Base-by-base conservation (phyloP, 2,797 vertebrate genomes). In the Microhierax caerulescens region DNA sequence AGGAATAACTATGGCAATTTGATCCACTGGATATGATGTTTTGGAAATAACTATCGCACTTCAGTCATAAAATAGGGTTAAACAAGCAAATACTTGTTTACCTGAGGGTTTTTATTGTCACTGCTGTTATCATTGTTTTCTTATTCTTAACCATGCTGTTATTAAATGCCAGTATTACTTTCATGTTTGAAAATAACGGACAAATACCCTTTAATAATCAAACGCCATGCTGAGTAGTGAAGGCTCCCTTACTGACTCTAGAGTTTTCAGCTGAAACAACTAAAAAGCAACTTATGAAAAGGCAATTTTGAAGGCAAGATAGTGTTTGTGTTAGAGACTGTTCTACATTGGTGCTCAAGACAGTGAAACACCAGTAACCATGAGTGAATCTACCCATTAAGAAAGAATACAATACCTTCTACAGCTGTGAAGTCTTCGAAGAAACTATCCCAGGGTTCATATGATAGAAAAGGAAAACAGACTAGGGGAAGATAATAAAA, bases 401-500 rank as follows among this genome's bases (percentile, higher is more conserved):
- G 57, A 64, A 68, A 84, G 54, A 78, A 54, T 45, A 63, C 25
- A 74, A 32, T 87, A 98, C 97, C 97, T 10, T 98, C 97, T 95
- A 98, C 98, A 28, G 84, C 95, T 95, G 98, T 90, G 95, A 98
- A 98, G 25, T 95, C 32, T 21, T 93, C 86, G 92, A 76, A 98
- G 95, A 98, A 98, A 18, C 82, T 60, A 9, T 98, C 97, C 98
- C 98, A 98, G 93, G 97, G 97, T 73, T 95, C 34, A 4, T 57
- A 67, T 2, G 75, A 72, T 1, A 96, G 97, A 32, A 98, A 97
- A 20, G 97, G 85, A 6, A 98, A 98, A 92, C 98, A 98, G 70
- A 96, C 97, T 85, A 97, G 97, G 79, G 37, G 96, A 96, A 98
- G 98, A 39, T 95, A 98, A 93, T 85, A 98, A 17, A 98, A 98